Base-by-base conservation (phyloP, 1,140 invertebrate genomes). In the Myzus persicae region DNA sequence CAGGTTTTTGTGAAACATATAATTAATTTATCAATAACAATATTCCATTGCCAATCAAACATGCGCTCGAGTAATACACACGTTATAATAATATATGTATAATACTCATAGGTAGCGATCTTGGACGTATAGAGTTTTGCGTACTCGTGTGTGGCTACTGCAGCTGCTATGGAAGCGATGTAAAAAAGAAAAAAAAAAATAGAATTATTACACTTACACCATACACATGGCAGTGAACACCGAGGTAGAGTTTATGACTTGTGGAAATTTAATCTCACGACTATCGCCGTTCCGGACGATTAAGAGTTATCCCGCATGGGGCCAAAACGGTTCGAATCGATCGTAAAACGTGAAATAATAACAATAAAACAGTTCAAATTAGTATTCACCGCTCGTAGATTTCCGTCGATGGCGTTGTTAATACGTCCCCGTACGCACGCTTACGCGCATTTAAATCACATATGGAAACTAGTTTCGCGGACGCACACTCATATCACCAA, bases 291-390 rank as follows among this genome's bases (percentile, higher is more conserved):
- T 36, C 85, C 44, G 42, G 31, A 36, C 85, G 42, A 87, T 87
- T 87, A 87, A 87, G 42, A 44, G 14, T n/a, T 31, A 87, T 46
- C 14, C 85, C 85, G 42, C 31, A n/a, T 44, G 31, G 85, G 20
- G 42, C 84, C 42, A 46, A 87, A 46, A 87, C 14, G 31, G 42
- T 87, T 48, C 18, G 85, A 20, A 87, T 87, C 44, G 42, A 46
- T 87, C 85, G 85, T 87, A 87, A 87, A 85, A 87, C 85, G 14
- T 31, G 42, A 87, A 87, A 87, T 87, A 87, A 87, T 87, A 44
- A 87, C 31, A 84, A 84, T 84, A 87, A 87, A 87, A 87, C 26
- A 31, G 84, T 87, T 44, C 84, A 3, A 87, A 87, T 87, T 87
- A 87, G 84, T 87, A 87, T 87, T 87, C 84, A 31, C 42, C 31